Evolutionary conservation across 2,113 vertebrate species (phyloP).

Genomic region (Plecturocebus donacophilus): DNA sequence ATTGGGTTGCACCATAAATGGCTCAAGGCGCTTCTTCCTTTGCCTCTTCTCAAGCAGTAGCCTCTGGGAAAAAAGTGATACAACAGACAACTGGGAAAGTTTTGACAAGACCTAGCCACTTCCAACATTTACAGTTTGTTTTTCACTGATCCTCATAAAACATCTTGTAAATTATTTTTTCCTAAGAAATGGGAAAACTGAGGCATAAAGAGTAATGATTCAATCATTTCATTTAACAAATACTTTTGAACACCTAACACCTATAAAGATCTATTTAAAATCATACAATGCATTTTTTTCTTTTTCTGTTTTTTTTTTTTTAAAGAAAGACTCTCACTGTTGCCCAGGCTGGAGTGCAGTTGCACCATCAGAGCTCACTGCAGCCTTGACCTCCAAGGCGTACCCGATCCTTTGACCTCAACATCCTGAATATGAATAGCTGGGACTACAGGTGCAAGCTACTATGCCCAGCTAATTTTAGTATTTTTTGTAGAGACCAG

Average conservation of each 20-base stretch:
- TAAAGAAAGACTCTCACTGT: no score
- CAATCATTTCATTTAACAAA: not conserved
- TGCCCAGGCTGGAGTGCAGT: no score
- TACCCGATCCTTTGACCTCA: accelerated
- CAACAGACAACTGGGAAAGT: not conserved
- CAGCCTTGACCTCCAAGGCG: no score
- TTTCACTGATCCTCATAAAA: not conserved
- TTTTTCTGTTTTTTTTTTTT: no score
- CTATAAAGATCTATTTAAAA: not conserved
- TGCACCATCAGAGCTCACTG: no score
- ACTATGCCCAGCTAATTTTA: no score
- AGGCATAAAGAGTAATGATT: not conserved
- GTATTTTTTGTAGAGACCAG: no score
- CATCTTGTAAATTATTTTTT: not conserved
- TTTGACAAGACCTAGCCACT: not conserved
- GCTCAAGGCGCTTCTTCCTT: slow-evolving; percentile 93
- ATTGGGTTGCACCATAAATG: slow-evolving; percentile 96
- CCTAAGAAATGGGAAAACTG: not conserved
- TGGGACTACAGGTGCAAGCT: no score
- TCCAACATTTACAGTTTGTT: not conserved
- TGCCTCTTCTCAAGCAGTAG: slow-evolving; percentile 95
- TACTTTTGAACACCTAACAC: not conserved
- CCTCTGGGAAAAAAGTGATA: slow-evolving; percentile 83
- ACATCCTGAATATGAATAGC: no score
- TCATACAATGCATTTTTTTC: no score